phyloP scores from a whole-genome alignment of 2,888 invertebrate genomes.

The Eupithecia subumbrata region DNA sequence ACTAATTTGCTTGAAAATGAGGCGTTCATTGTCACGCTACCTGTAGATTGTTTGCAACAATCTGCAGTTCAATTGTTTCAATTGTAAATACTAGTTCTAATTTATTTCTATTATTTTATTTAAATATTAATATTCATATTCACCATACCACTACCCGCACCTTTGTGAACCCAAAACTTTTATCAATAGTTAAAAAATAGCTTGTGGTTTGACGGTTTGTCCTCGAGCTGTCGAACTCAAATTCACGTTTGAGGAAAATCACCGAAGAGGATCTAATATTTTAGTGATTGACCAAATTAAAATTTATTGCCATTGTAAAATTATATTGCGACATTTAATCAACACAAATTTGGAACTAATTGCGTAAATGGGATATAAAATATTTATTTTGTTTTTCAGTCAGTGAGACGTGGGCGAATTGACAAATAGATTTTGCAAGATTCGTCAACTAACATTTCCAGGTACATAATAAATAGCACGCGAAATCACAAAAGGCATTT shows the following conservation, averaged over 20 bases:
- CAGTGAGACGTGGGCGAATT: background rate
- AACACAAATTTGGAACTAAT: slow-evolving; percentile 16
- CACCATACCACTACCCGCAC: background rate
- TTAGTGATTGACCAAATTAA: slow-evolving; percentile 27
- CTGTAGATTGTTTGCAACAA: no score
- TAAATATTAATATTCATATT: no score
- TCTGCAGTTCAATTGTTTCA: no score
- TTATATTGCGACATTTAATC: slow-evolving; percentile 12
- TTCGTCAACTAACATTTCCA: background rate
- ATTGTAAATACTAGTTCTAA: no score
- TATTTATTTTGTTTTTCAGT: slow-evolving; percentile 13
- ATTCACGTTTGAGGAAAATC: slow-evolving; percentile 28
- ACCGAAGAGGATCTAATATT: slow-evolving; percentile 18
- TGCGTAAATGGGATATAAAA: slow-evolving; percentile 8
- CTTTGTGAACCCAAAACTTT: background rate
- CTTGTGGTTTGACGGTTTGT: background rate
- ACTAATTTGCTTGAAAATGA: no score
- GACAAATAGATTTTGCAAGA: background rate
- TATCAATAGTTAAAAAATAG: background rate
- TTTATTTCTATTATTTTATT: no score
- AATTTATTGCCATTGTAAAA: slow-evolving; percentile 25
- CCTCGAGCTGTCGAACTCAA: slow-evolving; percentile 26
- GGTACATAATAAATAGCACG: no score
- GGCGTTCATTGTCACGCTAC: no score
- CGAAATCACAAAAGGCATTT: no score